Percentiles rank a stretch among this genome's conserved stretches.
phyloP scores from a whole-genome alignment of 2,113 vertebrate species.

The Catagonus wagneri region DNA sequence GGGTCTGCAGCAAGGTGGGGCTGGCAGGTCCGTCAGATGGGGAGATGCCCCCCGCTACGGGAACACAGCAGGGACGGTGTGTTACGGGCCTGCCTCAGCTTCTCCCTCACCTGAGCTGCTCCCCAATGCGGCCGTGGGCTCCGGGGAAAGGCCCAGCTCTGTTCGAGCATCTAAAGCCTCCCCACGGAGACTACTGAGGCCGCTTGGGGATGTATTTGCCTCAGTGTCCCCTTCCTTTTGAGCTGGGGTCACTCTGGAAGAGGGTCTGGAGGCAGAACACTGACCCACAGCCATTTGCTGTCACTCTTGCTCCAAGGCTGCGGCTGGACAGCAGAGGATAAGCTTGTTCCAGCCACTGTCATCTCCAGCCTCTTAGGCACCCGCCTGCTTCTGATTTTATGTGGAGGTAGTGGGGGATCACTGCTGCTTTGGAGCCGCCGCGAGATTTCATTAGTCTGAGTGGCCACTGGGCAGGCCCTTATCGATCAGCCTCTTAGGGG shows the following conservation, averaged over 20 bases:
- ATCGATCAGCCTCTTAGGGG: slow-evolving; percentile 44
- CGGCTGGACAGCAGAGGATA: not conserved
- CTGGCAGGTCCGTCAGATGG: too few relatives aligned
- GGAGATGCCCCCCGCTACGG: not conserved
- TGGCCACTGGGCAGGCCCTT: slow-evolving; percentile 20
- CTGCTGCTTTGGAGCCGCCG: fast-evolving
- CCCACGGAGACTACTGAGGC: not conserved
- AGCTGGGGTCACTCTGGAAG: not conserved
- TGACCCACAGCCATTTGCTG: not conserved
- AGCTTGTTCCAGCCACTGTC: not conserved
- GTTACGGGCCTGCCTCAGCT: not conserved
- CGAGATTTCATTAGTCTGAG: slow-evolving; percentile 58
- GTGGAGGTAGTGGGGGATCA: not conserved
- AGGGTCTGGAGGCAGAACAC: not conserved
- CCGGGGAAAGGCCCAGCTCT: not conserved
- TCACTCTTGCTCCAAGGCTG: not conserved
- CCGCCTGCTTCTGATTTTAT: not conserved
- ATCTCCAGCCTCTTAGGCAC: not conserved
- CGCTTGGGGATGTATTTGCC: not conserved
- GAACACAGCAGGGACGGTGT: too few relatives aligned
- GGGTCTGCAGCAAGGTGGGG: not conserved
- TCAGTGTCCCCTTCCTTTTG: not conserved
- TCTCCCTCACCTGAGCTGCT: not conserved
- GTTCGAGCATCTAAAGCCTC: not conserved
- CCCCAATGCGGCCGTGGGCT: not conserved